Base-by-base conservation (phyloP, 1,140 invertebrate species). In the Penaeus indicus region DNA sequence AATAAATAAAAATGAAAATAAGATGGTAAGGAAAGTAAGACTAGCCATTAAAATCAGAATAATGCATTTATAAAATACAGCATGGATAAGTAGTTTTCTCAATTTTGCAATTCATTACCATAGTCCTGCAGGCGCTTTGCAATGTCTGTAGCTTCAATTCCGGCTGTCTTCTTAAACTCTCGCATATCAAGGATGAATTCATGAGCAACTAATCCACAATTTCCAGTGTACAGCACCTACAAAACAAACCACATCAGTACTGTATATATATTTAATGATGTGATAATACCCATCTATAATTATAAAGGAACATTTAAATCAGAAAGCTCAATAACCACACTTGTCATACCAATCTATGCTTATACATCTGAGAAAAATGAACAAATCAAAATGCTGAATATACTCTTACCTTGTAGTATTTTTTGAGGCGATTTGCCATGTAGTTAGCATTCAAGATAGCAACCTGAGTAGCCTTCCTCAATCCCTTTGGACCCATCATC, bases 381-480 rank as follows among this genome's bases (percentile, higher is more conserved):
- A 25, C 10, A 21, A 72, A n/a, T n/a, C 27, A 19, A 11, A 13
- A 32, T 25, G 1, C 1, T 72, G n/a, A 32, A 72, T 72, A 16
- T 25, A 72, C 67, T 72, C 54, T 38, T 64, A 91, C 90, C 91
- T 97, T 97, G 92, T 99, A 99, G 92, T 98, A 94, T 0, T 95
- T 95, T 91, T 88, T 96, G 25, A 99, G 93, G 83, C 96, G 93
- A 92, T 96, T 96, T 54, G 96, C 96, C 98, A 99, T 99, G 93
- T 99, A 99, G 93, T 99, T 99, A 0, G 99, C 99, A 93, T 99
- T 99, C 0, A 99, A 94, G 88, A 99, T 99, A 25, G 99, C 98
- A 7, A 99, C 96, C 94, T 99, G 97, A 0, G 98, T 99, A 0
- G 98, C 98, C 92, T 96, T 95, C 81, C 95, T 95, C 60, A 99